Base-by-base conservation (phyloP, 2,888 invertebrate genomes). In the Conus canariensis region DNA sequence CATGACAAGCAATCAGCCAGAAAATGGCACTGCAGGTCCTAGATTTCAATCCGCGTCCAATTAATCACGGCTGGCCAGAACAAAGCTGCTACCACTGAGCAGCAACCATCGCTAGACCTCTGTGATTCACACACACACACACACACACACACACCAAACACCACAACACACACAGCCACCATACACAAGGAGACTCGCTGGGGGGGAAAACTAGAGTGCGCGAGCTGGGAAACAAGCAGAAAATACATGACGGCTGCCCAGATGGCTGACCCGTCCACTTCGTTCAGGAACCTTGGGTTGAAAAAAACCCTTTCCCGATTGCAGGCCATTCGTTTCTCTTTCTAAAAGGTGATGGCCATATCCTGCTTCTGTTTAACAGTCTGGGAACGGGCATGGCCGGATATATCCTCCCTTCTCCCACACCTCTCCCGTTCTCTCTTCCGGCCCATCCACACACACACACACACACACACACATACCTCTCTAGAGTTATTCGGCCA, bases 231-330 rank as follows among this genome's bases (percentile, higher is more conserved):
- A 77, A 77, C 12, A 30, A 19, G 30, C 9, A 22, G 58, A 83
- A 83, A 83, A 83, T 45, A 83, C 82, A 83, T 83, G 82, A 83
- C 82, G 22, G 19, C 22, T 83, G 82, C 82, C 82, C 58, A 83
- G 82, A 16, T 83, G 82, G 82, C 82, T 83, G 82, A 83, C 82
- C 82, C 56, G 58, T 83, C 82, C 82, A 56, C 82, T 58, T 80
- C 45, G 45, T 45, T 45, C 45, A 12, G 45, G 14, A 12, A 16
- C 16, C 12, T 6, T 45, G 45, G 2, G 45, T 1, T 45, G 25
- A 45, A 64, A 64, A 64, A 25, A 8, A 19, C 0, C 14, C 1
- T 19, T 19, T 16, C 19, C 64, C 64, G 64, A 12, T 19, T 77
- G 74, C 25, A 10, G 12, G 74, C 74, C 74, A 22, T 25, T 77